phyloP scores from a whole-genome alignment of 2,797 vertebrate species.

The Tragelaphus oryx region DNA sequence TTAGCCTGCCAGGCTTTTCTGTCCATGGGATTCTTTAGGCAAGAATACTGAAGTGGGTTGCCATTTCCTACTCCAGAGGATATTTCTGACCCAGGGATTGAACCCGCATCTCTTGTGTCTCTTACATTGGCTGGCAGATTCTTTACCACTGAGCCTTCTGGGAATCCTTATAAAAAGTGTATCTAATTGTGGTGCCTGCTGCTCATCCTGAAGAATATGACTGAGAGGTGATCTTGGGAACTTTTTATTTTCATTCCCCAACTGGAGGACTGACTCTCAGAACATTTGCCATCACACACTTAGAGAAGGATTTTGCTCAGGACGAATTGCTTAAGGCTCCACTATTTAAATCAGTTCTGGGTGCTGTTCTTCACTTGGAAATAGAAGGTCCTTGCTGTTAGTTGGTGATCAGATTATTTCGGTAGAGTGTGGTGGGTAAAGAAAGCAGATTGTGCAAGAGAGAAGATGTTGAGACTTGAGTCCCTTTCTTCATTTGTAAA shows the following conservation, averaged over 20 bases:
- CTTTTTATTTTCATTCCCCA: background rate
- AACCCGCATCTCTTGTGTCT: background rate
- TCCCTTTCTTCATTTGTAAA: background rate
- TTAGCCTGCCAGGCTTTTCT: background rate
- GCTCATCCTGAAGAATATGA: background rate
- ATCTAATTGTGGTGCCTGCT: background rate
- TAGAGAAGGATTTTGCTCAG: background rate
- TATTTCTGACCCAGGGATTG: background rate
- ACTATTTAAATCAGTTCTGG: background rate
- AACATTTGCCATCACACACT: background rate
- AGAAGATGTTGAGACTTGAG: background rate
- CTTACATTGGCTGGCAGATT: background rate
- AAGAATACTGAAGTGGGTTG: background rate
- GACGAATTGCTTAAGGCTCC: background rate
- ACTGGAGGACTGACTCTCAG: background rate
- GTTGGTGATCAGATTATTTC: background rate
- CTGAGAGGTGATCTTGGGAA: background rate
- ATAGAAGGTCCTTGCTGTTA: background rate
- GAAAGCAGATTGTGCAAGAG: background rate
- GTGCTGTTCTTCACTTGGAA: background rate
- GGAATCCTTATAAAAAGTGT: background rate
- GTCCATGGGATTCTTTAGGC: background rate
- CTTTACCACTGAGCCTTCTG: background rate
- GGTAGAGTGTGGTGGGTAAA: background rate
- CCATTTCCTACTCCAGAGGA: background rate